Conservation (phyloP, 2,888 invertebrate genomes). For the Lithophane leautieri region DNA sequence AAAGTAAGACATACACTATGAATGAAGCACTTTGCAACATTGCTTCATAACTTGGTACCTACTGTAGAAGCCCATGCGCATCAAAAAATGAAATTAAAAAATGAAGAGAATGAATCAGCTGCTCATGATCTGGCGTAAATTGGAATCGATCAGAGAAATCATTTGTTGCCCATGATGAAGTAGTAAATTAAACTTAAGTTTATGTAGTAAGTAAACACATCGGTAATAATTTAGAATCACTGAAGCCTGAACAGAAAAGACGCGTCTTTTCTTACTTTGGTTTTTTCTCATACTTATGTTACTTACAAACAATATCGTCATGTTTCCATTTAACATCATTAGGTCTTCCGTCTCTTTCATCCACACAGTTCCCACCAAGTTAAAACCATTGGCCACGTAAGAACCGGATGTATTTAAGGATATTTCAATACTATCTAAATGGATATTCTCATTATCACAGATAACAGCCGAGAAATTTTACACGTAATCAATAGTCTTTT, state of each 20-base stretch:
- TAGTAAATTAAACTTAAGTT: slow-evolving; percentile 9
- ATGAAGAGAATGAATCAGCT: slow-evolving; percentile 31
- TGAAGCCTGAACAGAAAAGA: slow-evolving; percentile 10
- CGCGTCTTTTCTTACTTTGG: not conserved
- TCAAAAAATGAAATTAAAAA: slow-evolving; percentile 42
- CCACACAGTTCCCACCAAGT: slow-evolving; percentile 18
- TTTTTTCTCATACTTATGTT: slow-evolving; percentile 6
- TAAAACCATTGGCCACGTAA: slow-evolving; percentile 1
- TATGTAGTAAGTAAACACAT: slow-evolving; percentile 17
- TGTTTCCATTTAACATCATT: not conserved
- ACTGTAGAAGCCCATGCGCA: slow-evolving; percentile 15
- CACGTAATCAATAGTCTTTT: slow-evolving; percentile 65
- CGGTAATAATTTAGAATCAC: not conserved
- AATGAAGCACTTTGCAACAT: slow-evolving; percentile 47
- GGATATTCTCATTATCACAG: slow-evolving; percentile 45
- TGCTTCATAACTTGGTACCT: slow-evolving; percentile 33
- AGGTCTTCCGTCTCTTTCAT: not conserved
- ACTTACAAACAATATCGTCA: not conserved
- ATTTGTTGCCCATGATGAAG: slow-evolving; percentile 27
- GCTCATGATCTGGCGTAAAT: slow-evolving; percentile 9
- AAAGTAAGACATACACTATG: slow-evolving; percentile 47
- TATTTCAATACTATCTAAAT: slow-evolving; percentile 42
- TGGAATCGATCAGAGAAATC: slow-evolving; percentile 14
- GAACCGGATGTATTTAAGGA: slow-evolving; percentile 47
- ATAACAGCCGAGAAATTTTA: slow-evolving; percentile 74